A percentile compares a stretch with the other conserved stretches of the same genome.
phyloP scores from a whole-genome alignment of 1,140 invertebrate species.

The Drosophila bifasciata region DNA sequence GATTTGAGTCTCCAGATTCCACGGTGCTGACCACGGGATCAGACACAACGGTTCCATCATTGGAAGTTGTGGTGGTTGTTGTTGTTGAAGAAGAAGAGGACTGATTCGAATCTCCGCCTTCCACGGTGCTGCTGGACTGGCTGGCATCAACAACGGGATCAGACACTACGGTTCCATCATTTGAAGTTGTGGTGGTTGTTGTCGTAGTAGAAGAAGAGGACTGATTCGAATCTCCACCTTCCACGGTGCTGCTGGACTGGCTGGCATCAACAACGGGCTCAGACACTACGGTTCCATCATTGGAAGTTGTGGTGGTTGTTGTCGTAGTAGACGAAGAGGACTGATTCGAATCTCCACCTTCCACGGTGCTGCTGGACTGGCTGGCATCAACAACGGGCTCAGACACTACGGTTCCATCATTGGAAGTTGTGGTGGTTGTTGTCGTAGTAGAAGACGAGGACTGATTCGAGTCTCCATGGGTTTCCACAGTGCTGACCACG shows the following conservation, averaged over 20 bases:
- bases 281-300: neutral
- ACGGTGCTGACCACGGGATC: conserved; percentile 2
- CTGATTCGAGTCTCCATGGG: neutral
- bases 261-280: neutral
- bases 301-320: neutral
- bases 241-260: neutral
- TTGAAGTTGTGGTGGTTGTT: conserved; percentile 15
- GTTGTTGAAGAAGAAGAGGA: conserved; percentile 22
- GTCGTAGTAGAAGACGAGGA: conserved; percentile 5
- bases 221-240: neutral
- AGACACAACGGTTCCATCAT: neutral
- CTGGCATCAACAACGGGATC: conserved; percentile 1
- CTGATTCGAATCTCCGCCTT: neutral
- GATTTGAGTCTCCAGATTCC: neutral
- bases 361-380: neutral
- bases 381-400: neutral
- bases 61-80: conserved; percentile 4
- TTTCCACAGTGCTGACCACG: conserved; percentile 4
- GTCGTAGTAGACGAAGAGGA: neutral
- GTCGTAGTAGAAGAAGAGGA: neutral
- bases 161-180: neutral
- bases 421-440: conserved; percentile 8
- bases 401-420: neutral
- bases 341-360: neutral
- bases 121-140: neutral